Percentiles rank a stretch among this genome's conserved stretches.
Conservation (phyloP, 2,113 vertebrate genomes). For the human (Homo sapiens) region GRCh38 chr7:128556501-128557000, state of each 20-base stretch:
- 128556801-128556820: background rate
- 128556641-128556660: background rate
- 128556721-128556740: background rate
- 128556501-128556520: slow-evolving; percentile 15
- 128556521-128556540: background rate
- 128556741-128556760: slow-evolving; percentile 33
- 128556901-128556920: background rate
- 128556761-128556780: background rate
- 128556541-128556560: background rate
- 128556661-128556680: background rate
- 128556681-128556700: background rate
- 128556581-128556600: background rate
- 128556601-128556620: background rate
- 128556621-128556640: background rate
- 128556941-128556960: background rate
- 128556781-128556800: slow-evolving; percentile 1
- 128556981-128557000: no score
- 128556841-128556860: background rate
- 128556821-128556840: background rate
- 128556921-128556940: background rate
- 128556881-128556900: background rate
- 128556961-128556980: background rate
- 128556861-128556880: background rate
- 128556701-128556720: slow-evolving; percentile 19
- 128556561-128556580: background rate